Base-by-base conservation (phyloP, 2,888 invertebrate genomes). In the Pristionchus fissidentatus region DNA sequence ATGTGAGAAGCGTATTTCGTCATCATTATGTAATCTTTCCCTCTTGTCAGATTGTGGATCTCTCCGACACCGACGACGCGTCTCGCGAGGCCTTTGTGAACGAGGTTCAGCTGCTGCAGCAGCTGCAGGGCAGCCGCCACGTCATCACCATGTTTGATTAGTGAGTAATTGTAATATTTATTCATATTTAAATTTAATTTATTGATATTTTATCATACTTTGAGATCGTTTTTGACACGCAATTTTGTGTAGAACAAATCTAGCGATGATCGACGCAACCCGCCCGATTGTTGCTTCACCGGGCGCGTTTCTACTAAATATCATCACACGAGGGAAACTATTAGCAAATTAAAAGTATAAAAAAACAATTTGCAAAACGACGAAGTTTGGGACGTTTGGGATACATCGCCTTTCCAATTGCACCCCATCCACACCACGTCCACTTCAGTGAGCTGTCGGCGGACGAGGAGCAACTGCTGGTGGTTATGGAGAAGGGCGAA, bases 401-500 rank as follows among this genome's bases (percentile, higher is more conserved):
- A 22, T 13, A 35, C 32, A 62, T 62, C 62, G 15, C 57, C 57
- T 8, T n/a, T n/a, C n/a, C n/a, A n/a, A n/a, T n/a, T 22, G n/a
- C 57, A 0, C 57, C n/a, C 26, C 57, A 55, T n/a, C 52, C 35
- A 32, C 62, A 62, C 32, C n/a, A 41, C 19, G 22, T 46, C 3
- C 26, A 86, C 93, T 94, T 3, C 93, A 97, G 96, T 93, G 96
- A 97, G 93, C 93, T 93, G 35, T 26, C 26, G 43, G 57, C 35
- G 22, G 94, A 94, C 86, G 94, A 95, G 84, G 94, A 94, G 88
- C 93, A 93, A 87, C 94, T 98, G 85, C 95, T 95, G 85, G 95
- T 98, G 89, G 95, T 98, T 35, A 95, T 98, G 95, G 98, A 98
- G 93, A 95, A 95, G 92, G 98, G 98, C 0, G 96, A 96, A 91